phyloP scores from a whole-genome alignment of 2,888 invertebrate genomes.

The Metacarcinus magister region DNA sequence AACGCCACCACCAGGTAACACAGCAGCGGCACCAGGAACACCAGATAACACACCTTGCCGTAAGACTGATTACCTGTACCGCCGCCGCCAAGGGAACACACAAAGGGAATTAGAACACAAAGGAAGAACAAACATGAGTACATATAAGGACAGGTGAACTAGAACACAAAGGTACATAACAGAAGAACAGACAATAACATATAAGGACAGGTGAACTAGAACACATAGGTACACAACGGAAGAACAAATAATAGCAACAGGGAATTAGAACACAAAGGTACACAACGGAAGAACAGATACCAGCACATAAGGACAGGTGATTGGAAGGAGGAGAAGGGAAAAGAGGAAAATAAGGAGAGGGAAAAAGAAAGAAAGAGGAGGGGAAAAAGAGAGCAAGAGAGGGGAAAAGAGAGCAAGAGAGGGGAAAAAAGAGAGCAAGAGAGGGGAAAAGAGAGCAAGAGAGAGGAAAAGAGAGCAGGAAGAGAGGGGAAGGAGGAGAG shows the following conservation, averaged over 20 bases:
- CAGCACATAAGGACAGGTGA: neutral
- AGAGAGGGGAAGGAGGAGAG: neutral
- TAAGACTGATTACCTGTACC: conserved; percentile 90
- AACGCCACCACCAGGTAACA: conserved; percentile 90
- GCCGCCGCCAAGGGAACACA: neutral
- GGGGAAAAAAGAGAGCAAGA: neutral
- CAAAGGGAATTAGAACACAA: neutral
- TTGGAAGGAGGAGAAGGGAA: neutral
- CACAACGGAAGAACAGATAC: neutral
- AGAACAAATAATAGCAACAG: neutral
- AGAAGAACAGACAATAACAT: neutral
- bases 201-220: neutral
- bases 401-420: neutral
- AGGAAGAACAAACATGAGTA: neutral
- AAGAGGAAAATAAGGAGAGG: neutral
- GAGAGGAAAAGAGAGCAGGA: neutral
- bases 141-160: neutral
- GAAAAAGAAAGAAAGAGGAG: neutral
- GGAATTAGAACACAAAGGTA: neutral
- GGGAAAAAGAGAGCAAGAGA: neutral
- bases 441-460: neutral
- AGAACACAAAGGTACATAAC: too few species aligned
- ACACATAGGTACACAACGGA: neutral
- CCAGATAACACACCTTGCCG: conserved; percentile 92
- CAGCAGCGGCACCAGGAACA: conserved; percentile 91